These are phyloP conservation scores for Chorisops tibialis DNA, from an alignment of 2,888 invertebrate genomes.

Conservation along the genomic window DNA sequence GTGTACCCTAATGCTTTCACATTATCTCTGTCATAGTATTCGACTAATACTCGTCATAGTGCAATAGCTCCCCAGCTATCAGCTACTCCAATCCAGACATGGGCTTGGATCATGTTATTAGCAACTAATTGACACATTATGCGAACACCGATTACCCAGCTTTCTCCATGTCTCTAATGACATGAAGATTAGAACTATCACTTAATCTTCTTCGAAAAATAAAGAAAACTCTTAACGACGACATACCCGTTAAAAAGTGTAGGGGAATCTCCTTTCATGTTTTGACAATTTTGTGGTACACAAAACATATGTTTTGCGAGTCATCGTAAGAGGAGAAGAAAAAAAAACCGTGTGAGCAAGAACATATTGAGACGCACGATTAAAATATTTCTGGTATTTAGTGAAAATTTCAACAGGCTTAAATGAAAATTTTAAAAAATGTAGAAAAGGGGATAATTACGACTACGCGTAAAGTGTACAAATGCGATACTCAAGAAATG, in stretches of 20 bases:
- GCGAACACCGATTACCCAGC: conserved; percentile 5
- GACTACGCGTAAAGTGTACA: no score
- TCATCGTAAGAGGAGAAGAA: background rate
- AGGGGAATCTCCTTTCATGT: conserved; percentile 2
- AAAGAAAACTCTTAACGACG: background rate
- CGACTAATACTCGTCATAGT: no score
- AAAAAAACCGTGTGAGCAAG: background rate
- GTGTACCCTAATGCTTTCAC: no score
- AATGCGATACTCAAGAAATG: no score
- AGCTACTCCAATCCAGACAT: no score
- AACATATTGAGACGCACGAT: background rate
- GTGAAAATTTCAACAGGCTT: no score
- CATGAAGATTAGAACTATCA: conserved; percentile 19
- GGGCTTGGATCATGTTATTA: conserved; percentile 1
- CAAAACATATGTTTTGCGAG: conserved; percentile 6
- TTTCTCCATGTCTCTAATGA: conserved; percentile 9
- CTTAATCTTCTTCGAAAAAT: background rate
- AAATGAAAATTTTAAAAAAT: no score
- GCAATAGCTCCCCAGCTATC: no score
- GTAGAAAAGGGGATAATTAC: no score
- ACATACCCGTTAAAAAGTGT: background rate
- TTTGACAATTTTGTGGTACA: conserved; percentile 5
- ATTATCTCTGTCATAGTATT: no score
- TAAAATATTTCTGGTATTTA: background rate
- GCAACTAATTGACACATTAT: conserved; percentile 21